Evolutionary conservation across 2,888 invertebrate species (phyloP), one percentile per base, ranked within the genome.

Genomic region (Pachycephus smyrnensis): DNA sequence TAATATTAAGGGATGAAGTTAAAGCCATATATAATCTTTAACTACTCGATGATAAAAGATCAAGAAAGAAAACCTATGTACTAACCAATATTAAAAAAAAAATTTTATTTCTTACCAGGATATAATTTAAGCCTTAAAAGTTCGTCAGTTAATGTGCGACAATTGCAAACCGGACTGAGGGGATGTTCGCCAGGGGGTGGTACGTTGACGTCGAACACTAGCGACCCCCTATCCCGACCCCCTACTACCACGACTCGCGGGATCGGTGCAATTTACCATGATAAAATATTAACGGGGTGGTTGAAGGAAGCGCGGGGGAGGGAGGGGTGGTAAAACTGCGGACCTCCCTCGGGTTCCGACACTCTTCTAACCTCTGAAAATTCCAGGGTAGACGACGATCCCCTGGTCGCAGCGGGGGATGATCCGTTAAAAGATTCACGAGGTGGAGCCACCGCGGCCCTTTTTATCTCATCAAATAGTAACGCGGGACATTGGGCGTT

Each of bases 391-490:
- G 40, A 55, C 40, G 23, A 23, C n/a, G 15, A 55, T 55, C 40
- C 23, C 40, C 23, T 55, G 40, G 40, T 55, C 6, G 40, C 40
- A 55, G 40, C 40, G 23, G 40, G 40, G 40, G 40, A 79, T 77
- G 79, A 33, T 76, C 75, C 77, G 79, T 80, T 90, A 82, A 90
- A 90, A 89, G 87, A 90, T 90, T 88, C 86, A 90, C 84, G 84
- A 83, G 76, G 30, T 82, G 73, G 83, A 79, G 82, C 85, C 85
- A 84, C 86, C 86, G 81, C 85, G 87, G 86, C 85, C 87, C 87
- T 89, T 89, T 90, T 90, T 90, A 89, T 89, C 90, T 89, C 89
- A 89, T 90, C 85, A 90, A 90, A 90, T 86, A 89, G 85, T 90
- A 88, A 90, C 80, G 77, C 82, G 74, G 77, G 81, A 81, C 81